Evolutionary conservation across 2,797 vertebrate species (phyloP).

Genomic region (Hemibagrus guttatus): DNA sequence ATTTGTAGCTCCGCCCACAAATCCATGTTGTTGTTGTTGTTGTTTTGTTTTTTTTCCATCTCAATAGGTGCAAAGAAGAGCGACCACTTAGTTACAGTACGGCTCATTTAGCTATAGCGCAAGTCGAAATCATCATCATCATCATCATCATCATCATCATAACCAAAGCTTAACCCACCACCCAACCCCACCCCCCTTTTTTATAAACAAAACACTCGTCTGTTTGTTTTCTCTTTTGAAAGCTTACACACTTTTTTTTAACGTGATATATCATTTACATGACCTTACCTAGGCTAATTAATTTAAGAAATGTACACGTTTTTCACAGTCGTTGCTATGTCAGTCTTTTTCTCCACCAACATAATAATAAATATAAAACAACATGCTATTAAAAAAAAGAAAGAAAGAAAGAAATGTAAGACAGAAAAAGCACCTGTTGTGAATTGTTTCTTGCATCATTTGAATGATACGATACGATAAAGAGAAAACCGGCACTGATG

Average conservation of each 20-base stretch:
- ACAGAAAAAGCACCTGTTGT: neutral
- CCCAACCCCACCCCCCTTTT: neutral
- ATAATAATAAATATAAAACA: constrained; percentile 19
- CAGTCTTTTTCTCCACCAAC: constrained; percentile 16
- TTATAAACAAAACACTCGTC: neutral
- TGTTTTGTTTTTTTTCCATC: neutral
- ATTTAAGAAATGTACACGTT: neutral
- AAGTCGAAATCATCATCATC: neutral
- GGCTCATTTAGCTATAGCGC: neutral
- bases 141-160: constrained; percentile 1
- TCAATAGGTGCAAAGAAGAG: neutral
- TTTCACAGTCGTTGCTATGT: constrained; percentile 12
- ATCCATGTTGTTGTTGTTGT: neutral
- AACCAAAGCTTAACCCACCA: neutral
- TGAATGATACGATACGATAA: neutral
- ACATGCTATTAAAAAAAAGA: neutral
- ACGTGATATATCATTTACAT: neutral
- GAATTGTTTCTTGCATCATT: neutral
- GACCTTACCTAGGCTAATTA: neutral
- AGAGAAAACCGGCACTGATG: constrained; percentile 16
- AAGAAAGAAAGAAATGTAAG: neutral
- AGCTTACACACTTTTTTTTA: neutral
- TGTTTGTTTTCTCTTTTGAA: neutral
- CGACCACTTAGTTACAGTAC: neutral
- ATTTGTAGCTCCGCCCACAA: neutral